Conservation (phyloP, 2,797 vertebrate species). For the Hephaestus fuliginosus region DNA sequence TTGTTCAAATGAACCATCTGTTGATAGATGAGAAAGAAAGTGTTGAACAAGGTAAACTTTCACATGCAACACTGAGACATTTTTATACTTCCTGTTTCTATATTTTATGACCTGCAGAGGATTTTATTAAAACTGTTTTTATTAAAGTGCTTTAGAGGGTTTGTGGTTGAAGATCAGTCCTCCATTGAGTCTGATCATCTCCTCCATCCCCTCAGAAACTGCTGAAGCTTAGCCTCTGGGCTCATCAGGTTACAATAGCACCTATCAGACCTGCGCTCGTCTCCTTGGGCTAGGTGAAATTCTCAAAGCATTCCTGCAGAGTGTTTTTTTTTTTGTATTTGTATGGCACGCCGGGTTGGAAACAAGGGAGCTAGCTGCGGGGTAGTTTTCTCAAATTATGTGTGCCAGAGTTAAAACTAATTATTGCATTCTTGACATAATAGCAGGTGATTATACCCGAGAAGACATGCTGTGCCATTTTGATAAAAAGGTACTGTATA, state of each 20-base stretch:
- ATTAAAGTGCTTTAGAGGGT: background rate
- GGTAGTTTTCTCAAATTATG: conserved; percentile 67
- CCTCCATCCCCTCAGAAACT: conserved; percentile 76
- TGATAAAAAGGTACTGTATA: conserved; percentile 5
- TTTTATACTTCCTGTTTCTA: conserved; percentile 2
- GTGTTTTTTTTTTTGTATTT: conserved; percentile 50
- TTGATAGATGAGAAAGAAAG: conserved; percentile 1
- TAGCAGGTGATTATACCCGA: conserved; percentile 64
- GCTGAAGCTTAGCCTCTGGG: conserved; percentile 68
- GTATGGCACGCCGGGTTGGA: conserved; percentile 59
- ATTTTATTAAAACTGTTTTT: background rate
- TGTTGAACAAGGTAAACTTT: background rate
- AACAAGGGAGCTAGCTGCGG: conserved; percentile 69
- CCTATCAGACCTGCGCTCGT: conserved; percentile 64
- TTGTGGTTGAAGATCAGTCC: conserved; percentile 53
- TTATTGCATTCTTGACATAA: conserved; percentile 75
- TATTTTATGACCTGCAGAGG: background rate
- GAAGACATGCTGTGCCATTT: conserved; percentile 45
- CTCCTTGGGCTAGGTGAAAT: conserved; percentile 62
- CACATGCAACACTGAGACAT: background rate
- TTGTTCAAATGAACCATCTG: too few relatives aligned
- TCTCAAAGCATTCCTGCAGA: conserved; percentile 71
- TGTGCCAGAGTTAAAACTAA: conserved; percentile 58
- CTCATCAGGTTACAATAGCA: conserved; percentile 82
- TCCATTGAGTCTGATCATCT: conserved; percentile 65